Percentiles rank a stretch among this genome's conserved stretches.
These are phyloP conservation scores for Lymantria monacha DNA, from an alignment of 2,888 invertebrate genomes.

Conservation along the genomic window DNA sequence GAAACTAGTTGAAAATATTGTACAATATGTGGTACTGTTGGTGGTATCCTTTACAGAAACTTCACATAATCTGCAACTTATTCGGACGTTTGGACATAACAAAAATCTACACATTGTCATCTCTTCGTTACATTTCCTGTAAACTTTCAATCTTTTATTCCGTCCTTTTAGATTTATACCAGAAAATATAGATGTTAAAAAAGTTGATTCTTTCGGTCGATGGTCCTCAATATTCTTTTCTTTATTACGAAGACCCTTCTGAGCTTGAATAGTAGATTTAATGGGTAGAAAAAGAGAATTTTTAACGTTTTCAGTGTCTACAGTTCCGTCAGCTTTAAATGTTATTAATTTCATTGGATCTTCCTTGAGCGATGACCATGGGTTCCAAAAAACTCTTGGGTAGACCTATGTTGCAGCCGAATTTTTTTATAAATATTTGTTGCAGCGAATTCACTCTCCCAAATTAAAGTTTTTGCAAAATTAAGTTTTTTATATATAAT, in stretches of 20 bases:
- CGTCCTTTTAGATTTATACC: not conserved
- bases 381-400: constrained; percentile 43
- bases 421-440: not conserved
- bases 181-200: not conserved
- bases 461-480: not conserved
- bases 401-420: constrained; percentile 24
- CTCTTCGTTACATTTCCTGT: constrained; percentile 47
- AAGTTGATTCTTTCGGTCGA: not conserved
- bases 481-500: too few species aligned
- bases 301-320: constrained; percentile 25
- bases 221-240: not conserved
- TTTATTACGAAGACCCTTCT: not conserved
- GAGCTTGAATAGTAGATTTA: constrained; percentile 15
- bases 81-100: constrained; percentile 45
- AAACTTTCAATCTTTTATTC: constrained; percentile 37
- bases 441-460: not conserved
- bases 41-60: constrained; percentile 16
- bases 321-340: constrained; percentile 44
- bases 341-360: constrained; percentile 42
- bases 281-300: constrained; percentile 26
- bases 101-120: constrained; percentile 52
- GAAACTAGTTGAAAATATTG: constrained; percentile 35
- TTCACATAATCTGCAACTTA: constrained; percentile 57
- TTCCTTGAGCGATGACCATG: constrained; percentile 47
- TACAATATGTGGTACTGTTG: constrained; percentile 40